Base-by-base conservation (phyloP, 2,797 vertebrate species). In the Poecilia velifera region DNA sequence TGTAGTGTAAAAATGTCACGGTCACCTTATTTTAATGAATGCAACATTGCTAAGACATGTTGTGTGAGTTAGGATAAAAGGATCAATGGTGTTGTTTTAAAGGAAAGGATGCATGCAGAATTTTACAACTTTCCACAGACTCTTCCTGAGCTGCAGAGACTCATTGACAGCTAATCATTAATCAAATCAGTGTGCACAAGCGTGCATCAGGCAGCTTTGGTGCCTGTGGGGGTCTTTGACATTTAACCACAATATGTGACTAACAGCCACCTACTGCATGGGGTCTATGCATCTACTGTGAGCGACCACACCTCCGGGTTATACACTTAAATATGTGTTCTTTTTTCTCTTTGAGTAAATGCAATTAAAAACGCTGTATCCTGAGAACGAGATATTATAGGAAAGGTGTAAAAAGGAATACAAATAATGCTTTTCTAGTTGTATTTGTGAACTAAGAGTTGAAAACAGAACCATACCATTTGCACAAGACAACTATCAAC, bases 121-220 rank as follows among this genome's bases (percentile, higher is more conserved):
- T 79, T 49, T 36, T 53, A 9, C 47, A 78, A 81, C 75, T 84
- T 80, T 53, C 79, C 72, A 73, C 39, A 53, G 45, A 73, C 66
- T 72, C 73, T 71, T 73, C 46, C 72, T 43, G 22, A 9, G 16
- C 78, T 72, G 75, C 79, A 74, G 59, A 78, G 73, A 64, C 28
- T 20, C 10, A 72, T 31, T 85, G 84, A 86, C 22, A 46, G 91
- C 59, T 92, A 91, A 94, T 93, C 91, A 92, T 91, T 94, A 87
- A 93, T 89, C 85, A 88, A 79, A 92, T 92, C 83, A 91, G 80
- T 82, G 89, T 88, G 87, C 83, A 66, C 78, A 53, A 81, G 71
- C 68, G 87, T 83, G 78, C 80, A 73, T 80, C 79, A 70, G 74
- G 62, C 83, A 73, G 76, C 80, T 72, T 74, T 70, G 76, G 78